phyloP scores from a whole-genome alignment of 35 echinoderm and acorn worm genomes.

The Amphiura filiformis region DNA sequence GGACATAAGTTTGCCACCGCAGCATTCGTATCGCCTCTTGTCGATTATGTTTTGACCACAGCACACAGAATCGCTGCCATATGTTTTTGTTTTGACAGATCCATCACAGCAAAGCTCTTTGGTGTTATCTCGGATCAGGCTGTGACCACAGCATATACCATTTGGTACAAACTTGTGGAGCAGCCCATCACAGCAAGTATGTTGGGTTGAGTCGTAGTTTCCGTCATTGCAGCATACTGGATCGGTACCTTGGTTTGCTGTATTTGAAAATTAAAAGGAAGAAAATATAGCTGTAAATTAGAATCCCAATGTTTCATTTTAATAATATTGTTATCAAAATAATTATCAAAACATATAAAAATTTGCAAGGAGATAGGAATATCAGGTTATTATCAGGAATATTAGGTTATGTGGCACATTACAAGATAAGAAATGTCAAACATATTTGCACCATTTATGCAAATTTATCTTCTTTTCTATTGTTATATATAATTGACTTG shows the following conservation, averaged over 20 bases:
- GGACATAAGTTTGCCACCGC: background rate
- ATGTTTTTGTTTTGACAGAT: background rate
- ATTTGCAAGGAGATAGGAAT: too few relatives aligned
- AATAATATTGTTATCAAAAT: too few relatives aligned
- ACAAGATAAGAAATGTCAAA: too few relatives aligned
- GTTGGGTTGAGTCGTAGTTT: slow-evolving; percentile 22
- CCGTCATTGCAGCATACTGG: slow-evolving; percentile 11
- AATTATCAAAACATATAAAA: too few relatives aligned
- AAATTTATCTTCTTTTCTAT: too few relatives aligned
- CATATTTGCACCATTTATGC: too few relatives aligned
- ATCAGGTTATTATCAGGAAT: too few relatives aligned
- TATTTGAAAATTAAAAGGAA: background rate
- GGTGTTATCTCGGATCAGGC: background rate
- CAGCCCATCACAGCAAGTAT: slow-evolving; percentile 58
- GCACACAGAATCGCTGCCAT: background rate
- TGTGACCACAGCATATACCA: slow-evolving; percentile 42
- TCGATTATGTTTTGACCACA: background rate
- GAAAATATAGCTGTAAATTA: too few relatives aligned
- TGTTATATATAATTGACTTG: too few relatives aligned
- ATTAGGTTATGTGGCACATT: too few relatives aligned
- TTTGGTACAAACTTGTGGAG: slow-evolving; percentile 36
- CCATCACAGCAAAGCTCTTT: slow-evolving; percentile 37
- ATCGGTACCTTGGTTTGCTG: background rate
- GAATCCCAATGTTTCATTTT: too few relatives aligned
- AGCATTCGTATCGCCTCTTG: background rate